phyloP scores from a whole-genome alignment of 2,113 vertebrate genomes.

The Lynx canadensis region DNA sequence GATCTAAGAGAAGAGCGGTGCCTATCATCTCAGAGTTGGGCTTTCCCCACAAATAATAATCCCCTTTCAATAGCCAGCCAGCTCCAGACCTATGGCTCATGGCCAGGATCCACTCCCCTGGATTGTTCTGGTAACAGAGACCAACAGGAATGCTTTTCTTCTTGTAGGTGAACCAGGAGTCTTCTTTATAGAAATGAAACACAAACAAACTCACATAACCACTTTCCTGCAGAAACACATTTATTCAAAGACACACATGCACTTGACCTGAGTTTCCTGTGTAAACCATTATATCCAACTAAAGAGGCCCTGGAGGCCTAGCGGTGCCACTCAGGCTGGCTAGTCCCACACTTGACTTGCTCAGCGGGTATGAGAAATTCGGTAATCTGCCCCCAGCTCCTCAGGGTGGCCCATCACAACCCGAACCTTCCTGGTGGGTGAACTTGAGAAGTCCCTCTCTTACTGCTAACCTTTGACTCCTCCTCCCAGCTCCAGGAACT shows the following conservation, averaged over 20 bases:
- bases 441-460: background rate
- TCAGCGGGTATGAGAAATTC: background rate
- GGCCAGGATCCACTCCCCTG: background rate
- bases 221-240: background rate
- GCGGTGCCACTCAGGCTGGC: background rate
- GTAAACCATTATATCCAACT: background rate
- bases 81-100: background rate
- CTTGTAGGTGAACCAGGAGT: background rate
- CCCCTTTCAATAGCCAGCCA: background rate
- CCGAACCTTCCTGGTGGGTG: background rate
- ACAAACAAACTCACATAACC: background rate
- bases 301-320: background rate
- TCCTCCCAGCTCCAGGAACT: slow-evolving; percentile 22
- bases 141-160: background rate
- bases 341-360: background rate
- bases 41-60: background rate
- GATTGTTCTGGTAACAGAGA: background rate
- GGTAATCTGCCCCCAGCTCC: background rate
- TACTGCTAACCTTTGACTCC: background rate
- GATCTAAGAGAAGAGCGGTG: background rate
- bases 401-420: background rate
- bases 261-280: background rate
- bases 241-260: background rate
- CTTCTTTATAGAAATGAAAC: background rate
- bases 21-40: background rate